A percentile compares a stretch with the other conserved stretches of the same genome.
phyloP scores from a whole-genome alignment of 2,888 invertebrate species.

The Nasonovia ribisnigri region DNA sequence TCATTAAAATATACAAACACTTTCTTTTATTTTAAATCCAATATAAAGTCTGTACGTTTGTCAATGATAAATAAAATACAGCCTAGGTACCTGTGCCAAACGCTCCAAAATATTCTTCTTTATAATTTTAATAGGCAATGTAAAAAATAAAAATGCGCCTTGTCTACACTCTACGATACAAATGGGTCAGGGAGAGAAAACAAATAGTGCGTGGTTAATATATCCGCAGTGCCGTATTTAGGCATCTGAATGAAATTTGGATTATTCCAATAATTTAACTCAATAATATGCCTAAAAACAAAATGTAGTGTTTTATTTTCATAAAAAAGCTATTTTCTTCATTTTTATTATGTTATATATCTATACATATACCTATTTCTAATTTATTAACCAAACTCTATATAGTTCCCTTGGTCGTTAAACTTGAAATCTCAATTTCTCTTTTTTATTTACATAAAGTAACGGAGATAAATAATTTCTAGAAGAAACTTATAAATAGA shows the following conservation, averaged over 20 bases:
- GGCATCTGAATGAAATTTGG: too few relatives aligned
- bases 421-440: not conserved
- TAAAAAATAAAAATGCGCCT: too few relatives aligned
- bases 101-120: not conserved
- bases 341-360: not conserved
- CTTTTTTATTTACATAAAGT: not conserved
- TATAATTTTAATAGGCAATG: not conserved
- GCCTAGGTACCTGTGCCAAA: not conserved
- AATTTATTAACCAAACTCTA: not conserved
- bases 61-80: not conserved
- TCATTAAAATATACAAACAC: not conserved
- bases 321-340: not conserved
- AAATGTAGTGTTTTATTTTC: not conserved
- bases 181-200: too few relatives aligned
- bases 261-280: not conserved
- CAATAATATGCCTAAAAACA: not conserved
- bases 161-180: too few relatives aligned
- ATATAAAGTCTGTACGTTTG: not conserved
- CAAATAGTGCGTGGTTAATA: too few relatives aligned
- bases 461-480: not conserved
- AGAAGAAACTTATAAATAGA: not conserved
- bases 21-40: not conserved
- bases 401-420: not conserved
- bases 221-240: too few relatives aligned
- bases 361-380: not conserved